Conservation (phyloP, 2,888 invertebrate genomes). For the Oasisia sp. region DNA sequence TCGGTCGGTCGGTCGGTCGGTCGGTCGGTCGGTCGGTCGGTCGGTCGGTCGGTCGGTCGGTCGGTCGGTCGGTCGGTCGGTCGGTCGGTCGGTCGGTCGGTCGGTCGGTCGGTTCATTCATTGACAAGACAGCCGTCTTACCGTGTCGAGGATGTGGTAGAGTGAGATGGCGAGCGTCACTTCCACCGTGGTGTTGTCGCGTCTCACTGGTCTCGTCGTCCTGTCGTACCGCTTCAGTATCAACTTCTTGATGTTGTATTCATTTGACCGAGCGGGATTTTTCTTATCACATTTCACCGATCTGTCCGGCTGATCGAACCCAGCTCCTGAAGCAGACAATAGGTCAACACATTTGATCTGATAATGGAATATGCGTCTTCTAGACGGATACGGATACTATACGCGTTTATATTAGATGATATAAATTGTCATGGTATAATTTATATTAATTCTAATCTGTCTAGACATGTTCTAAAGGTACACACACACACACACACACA, state of each 20-base stretch:
- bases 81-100: neutral
- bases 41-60: neutral
- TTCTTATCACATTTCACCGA: neutral
- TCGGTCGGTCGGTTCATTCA: neutral
- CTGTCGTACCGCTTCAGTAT: conserved; percentile 38
- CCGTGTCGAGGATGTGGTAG: conserved; percentile 52
- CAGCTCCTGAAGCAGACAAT: neutral
- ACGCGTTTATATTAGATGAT: no score
- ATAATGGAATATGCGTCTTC: no score
- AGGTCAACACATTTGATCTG: no score
- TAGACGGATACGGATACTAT: no score
- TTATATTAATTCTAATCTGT: no score
- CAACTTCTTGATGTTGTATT: conserved; percentile 23
- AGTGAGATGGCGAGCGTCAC: conserved; percentile 49
- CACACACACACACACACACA: no score
- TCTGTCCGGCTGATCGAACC: neutral
- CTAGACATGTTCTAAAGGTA: no score
- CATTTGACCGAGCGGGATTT: neutral
- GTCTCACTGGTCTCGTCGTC: conserved; percentile 48
- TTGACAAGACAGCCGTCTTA: conserved; percentile 27
- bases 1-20: conserved; percentile 18
- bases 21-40: neutral
- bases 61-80: neutral
- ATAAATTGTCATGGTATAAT: no score
- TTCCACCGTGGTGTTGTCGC: conserved; percentile 44